Evolutionary conservation across 2,888 invertebrate species (phyloP), one percentile per base, ranked within the genome.

Genomic region (Phaedon cochleariae): DNA sequence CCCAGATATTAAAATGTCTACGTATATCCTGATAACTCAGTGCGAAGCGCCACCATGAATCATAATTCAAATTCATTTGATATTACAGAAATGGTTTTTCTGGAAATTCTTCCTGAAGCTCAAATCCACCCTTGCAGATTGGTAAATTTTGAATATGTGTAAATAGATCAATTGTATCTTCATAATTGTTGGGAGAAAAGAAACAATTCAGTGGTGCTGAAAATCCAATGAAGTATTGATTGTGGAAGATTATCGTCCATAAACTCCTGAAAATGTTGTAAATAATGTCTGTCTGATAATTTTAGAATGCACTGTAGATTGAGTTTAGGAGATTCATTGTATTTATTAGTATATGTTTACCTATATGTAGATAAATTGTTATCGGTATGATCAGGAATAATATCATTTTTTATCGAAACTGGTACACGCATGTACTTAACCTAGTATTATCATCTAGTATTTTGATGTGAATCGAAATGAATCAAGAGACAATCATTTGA

Each of bases 331-430:
- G 72, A 73, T 70, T 76, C 71, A 77, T 75, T 76, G 75, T 77
- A 76, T 75, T 71, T 72, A 75, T 72, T 74, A 74, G 74, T 77
- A 77, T 76, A 77, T 77, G 78, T 78, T 78, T 75, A 76, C 4
- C 72, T 75, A 75, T 77, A 76, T 75, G 75, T 78, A 78, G 77
- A 74, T 77, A 74, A 73, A 76, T 76, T 73, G 74, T 75, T 76
- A 75, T 68, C 70, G 71, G 71, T 41, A 41, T 69, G 60, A 64
- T 62, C 58, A 37, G 46, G 64, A 70, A 58, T 51, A 62, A 68
- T 69, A 65, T 59, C 61, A 63, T 58, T 37, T 61, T 31, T 22
- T 7, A 26, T 26, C 7, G 26, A 26, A 3, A 26, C 7, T 7
- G 4, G 26, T n/a, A 26, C 26, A 3, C 26, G 7, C 26, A 26